A percentile compares a stretch with the other conserved stretches of the same genome.
Conservation (phyloP, 2,113 vertebrate species). For the Macroglossus sobrinus region DNA sequence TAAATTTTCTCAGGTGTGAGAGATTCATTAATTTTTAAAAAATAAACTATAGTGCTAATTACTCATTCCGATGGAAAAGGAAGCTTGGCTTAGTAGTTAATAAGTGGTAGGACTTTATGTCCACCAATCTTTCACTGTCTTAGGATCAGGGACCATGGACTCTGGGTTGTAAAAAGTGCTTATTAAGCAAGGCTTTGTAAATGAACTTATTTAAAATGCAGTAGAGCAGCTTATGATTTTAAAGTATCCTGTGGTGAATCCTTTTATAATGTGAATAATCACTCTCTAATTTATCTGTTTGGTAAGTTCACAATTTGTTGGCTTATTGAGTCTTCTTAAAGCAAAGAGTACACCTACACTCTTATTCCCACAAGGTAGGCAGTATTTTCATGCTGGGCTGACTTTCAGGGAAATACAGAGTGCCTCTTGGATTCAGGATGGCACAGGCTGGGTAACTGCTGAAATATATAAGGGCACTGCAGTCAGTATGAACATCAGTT, state of each 20-base stretch:
- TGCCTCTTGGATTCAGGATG: slow-evolving; percentile 35
- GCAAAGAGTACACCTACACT: slow-evolving; percentile 47
- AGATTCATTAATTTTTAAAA: slow-evolving; percentile 27
- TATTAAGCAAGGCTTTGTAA: slow-evolving; percentile 59
- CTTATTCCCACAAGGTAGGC: slow-evolving; percentile 20
- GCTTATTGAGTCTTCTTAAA: slow-evolving; percentile 46
- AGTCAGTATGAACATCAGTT: slow-evolving; percentile 15
- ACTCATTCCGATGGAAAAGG: not conserved
- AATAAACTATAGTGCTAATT: not conserved
- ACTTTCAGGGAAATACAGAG: slow-evolving; percentile 42
- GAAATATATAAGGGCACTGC: not conserved
- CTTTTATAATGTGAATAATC: slow-evolving; percentile 69
- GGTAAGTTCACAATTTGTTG: slow-evolving; percentile 58
- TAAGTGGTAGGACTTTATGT: slow-evolving; percentile 32
- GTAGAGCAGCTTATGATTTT: slow-evolving; percentile 59
- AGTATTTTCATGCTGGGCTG: slow-evolving; percentile 34
- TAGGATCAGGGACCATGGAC: slow-evolving; percentile 26
- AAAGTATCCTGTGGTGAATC: slow-evolving; percentile 65
- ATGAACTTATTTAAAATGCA: slow-evolving; percentile 61
- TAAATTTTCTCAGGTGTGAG: not conserved
- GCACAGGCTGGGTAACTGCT: not conserved
- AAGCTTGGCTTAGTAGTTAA: slow-evolving; percentile 26
- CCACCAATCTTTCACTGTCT: slow-evolving; percentile 5
- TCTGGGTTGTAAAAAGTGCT: slow-evolving; percentile 33
- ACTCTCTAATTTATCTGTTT: slow-evolving; percentile 62